These are phyloP conservation scores for Myrmecophaga tridactyla DNA, from an alignment of 2,113 vertebrate species.

Conservation along the genomic window DNA sequence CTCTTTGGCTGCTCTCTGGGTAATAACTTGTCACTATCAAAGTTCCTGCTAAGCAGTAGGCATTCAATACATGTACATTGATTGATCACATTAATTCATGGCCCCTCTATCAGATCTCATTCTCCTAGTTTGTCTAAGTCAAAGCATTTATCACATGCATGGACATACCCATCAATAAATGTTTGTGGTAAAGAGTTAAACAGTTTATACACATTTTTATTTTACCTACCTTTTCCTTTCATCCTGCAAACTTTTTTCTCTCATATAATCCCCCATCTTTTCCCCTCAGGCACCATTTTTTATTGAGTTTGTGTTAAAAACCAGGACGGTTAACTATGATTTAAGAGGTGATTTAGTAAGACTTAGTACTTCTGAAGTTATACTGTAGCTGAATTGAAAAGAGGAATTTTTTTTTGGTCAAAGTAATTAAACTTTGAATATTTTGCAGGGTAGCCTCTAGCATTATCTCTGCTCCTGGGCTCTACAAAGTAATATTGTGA, in stretches of 20 bases:
- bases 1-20: background rate
- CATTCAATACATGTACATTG: background rate
- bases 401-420: slow-evolving; percentile 32
- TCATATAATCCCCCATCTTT: background rate
- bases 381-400: slow-evolving; percentile 31
- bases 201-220: background rate
- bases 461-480: slow-evolving; percentile 45
- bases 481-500: background rate
- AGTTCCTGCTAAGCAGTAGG: background rate
- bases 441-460: background rate
- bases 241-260: background rate
- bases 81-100: background rate
- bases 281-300: background rate
- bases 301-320: slow-evolving; percentile 39
- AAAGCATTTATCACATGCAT: background rate
- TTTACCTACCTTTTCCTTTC: background rate
- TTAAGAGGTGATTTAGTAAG: slow-evolving; percentile 55
- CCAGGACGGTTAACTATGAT: slow-evolving; percentile 16
- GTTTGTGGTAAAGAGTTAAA: background rate
- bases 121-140: background rate
- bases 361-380: slow-evolving; percentile 53
- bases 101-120: background rate
- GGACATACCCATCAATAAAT: background rate
- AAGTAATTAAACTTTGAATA: slow-evolving; percentile 59
- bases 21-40: background rate